Base-by-base conservation (phyloP, 2,113 vertebrate species). In the Gulo gulo region DNA sequence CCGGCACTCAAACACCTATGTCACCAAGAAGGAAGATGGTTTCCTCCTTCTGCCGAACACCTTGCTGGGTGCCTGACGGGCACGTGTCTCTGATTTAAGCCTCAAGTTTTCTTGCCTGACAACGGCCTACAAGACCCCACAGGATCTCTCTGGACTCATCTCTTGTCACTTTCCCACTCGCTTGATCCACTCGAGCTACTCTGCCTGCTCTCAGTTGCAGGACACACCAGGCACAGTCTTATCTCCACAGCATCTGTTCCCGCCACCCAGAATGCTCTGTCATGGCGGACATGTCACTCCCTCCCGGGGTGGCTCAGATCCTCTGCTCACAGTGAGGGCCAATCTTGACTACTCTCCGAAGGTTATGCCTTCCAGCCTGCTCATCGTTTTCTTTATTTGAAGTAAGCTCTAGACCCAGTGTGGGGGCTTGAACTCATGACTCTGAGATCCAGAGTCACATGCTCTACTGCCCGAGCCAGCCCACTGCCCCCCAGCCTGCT, bases 111-210 rank as follows among this genome's bases (percentile, higher is more conserved):
- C 26, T 83, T 39, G 39, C 20, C 26, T 36, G 36, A 24, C 26
- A 21, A 14, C 29, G 61, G 12, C 73, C 83, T 95, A 3, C 12
- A 34, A 93, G 71, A 34, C 63, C 16, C 65, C 2, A 8, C 36
- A 52, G 26, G 12, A 42, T 42, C 71, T 52, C 76, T 80, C n/a
- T 36, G 74, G 55, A 76, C 7, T 42, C 65, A 5, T 1, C 13
- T 88, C 45, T 26, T 18, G 26, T 24, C 63, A 36, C 1, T 47
- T 16, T 85, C 18, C 2, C 15, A 39, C 12, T 94, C 0, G 0
- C 45, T 90, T 16, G 18, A 6, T 50, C 29, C 7, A 4, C 36
- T 85, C 36, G 15, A 52, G 82, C 24, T 16, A 10, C 55, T 14
- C 61, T n/a, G 73, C 7, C 31, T 69, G 50, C 55, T 26, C 7